Percentiles rank a stretch among this genome's conserved stretches.
These are phyloP conservation scores for Botrylloides violaceus DNA, from an alignment of 23 tunicate species.

Conservation along the genomic window DNA sequence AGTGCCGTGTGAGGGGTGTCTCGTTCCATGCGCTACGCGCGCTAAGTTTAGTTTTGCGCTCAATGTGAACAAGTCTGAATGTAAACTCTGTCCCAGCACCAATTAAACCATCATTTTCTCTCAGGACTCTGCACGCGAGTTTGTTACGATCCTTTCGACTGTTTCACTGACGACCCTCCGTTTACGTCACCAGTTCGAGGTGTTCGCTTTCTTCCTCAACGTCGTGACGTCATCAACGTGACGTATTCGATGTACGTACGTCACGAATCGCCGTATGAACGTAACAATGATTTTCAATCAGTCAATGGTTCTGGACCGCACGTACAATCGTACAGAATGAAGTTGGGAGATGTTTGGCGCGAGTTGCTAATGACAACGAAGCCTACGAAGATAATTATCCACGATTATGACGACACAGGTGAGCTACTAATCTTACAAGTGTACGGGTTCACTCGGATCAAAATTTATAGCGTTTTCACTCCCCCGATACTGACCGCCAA, in stretches of 20 bases:
- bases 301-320: slow-evolving; percentile 19
- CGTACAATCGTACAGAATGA: not conserved
- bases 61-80: no score
- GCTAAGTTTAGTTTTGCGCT: no score
- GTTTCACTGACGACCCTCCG: slow-evolving; percentile 20
- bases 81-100: no score
- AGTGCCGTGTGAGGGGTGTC: no score
- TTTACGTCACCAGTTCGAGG: not conserved
- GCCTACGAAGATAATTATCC: slow-evolving; percentile 12
- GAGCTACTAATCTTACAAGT: not conserved
- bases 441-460: no score
- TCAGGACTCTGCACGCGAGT: not conserved
- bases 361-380: slow-evolving; percentile 11
- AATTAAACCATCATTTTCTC: no score
- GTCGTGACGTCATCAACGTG: slow-evolving; percentile 26
- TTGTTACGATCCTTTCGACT: slow-evolving; percentile 20
- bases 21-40: no score
- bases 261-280: slow-evolving; percentile 2
- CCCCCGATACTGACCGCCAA: no score
- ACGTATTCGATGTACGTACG: slow-evolving; percentile 25
- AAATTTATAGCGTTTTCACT: no score
- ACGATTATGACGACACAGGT: slow-evolving; percentile 24
- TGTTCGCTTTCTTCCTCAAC: not conserved
- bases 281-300: not conserved
- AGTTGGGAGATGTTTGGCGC: not conserved